Percentiles rank a stretch among this genome's conserved stretches.
These are phyloP conservation scores for Ericerus pela DNA, from an alignment of 1,140 invertebrate genomes.

Conservation along the genomic window DNA sequence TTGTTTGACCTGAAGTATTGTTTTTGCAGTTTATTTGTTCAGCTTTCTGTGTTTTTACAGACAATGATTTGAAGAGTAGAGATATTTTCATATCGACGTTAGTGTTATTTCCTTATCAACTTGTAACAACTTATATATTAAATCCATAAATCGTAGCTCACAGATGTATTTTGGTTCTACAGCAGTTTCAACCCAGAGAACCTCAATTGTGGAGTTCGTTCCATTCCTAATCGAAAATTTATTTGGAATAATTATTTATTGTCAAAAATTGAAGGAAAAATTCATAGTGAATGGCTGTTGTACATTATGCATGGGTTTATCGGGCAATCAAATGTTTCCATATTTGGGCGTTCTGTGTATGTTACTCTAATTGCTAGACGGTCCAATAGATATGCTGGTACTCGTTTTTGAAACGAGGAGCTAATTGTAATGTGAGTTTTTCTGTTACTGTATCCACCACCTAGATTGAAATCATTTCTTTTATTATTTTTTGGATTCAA, in stretches of 20 bases:
- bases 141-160: too few relatives aligned
- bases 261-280: slow-evolving; percentile 48
- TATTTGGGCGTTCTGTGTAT: slow-evolving; percentile 80
- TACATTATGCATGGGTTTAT: slow-evolving; percentile 95
- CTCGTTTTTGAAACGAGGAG: slow-evolving; percentile 90
- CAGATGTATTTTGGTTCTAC: too few relatives aligned
- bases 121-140: too few relatives aligned
- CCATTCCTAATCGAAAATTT: slow-evolving; percentile 66
- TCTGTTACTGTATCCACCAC: too few relatives aligned
- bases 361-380: slow-evolving; percentile 83
- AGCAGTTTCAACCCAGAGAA: too few relatives aligned
- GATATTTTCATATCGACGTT: too few relatives aligned
- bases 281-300: slow-evolving; percentile 85
- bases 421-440: slow-evolving; percentile 60
- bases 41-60: too few relatives aligned
- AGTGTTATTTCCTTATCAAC: too few relatives aligned
- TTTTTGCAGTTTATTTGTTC: too few relatives aligned
- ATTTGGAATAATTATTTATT: slow-evolving; percentile 92
- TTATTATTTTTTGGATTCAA: not conserved
- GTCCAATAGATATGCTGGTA: slow-evolving; percentile 82
- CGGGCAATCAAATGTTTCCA: slow-evolving; percentile 66
- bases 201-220: slow-evolving; percentile 34
- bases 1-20: too few relatives aligned
- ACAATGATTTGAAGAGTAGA: too few relatives aligned
- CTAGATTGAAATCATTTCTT: too few relatives aligned